phyloP scores from a whole-genome alignment of 2,797 vertebrate species.

The Thripadectes ignobilis region DNA sequence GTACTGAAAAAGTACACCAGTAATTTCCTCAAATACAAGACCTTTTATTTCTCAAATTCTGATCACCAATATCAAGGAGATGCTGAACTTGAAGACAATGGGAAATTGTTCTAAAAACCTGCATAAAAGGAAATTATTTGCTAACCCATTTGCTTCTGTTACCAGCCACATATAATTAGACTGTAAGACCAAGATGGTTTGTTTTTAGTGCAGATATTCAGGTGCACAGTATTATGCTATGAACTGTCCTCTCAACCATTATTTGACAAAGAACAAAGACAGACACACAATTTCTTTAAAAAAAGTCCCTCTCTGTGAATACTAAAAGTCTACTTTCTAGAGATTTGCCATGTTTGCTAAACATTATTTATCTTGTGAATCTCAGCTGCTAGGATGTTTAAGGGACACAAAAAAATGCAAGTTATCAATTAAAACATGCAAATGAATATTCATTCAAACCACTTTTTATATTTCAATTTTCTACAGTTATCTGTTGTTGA shows the following conservation, averaged over 20 bases:
- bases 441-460: not conserved
- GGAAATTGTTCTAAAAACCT: not conserved
- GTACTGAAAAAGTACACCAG: not conserved
- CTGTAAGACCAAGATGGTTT: not conserved
- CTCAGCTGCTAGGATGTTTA: not conserved
- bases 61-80: not conserved
- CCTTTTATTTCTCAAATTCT: not conserved
- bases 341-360: not conserved
- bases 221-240: not conserved
- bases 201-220: not conserved
- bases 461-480: not conserved
- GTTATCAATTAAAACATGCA: not conserved
- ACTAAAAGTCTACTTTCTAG: not conserved
- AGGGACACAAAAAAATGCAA: not conserved
- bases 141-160: not conserved
- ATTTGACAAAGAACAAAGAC: not conserved
- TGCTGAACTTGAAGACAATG: not conserved
- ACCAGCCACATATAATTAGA: not conserved
- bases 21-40: not conserved
- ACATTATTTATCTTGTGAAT: not conserved
- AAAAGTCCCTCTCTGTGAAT: not conserved
- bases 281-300: not conserved
- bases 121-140: not conserved
- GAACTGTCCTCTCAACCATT: not conserved
- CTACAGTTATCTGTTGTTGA: not conserved